Percentiles rank a stretch among this genome's conserved stretches.
Conservation (phyloP, 2,797 vertebrate species). For the Enteromius fasciolatus region DNA sequence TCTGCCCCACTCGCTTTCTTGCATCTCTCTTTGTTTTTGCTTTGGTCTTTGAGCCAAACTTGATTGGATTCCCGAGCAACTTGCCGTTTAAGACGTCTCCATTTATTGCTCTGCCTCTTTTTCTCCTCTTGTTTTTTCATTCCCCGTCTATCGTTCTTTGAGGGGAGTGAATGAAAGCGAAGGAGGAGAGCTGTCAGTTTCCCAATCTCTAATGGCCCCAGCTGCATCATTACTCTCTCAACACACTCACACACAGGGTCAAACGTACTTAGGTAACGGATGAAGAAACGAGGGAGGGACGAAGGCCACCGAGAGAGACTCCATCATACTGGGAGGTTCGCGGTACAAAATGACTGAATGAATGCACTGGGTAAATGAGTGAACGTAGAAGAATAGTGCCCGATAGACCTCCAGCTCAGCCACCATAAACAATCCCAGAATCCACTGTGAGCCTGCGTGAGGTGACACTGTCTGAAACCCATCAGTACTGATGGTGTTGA, state of each 20-base stretch:
- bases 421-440: constrained; percentile 20
- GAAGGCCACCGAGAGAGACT: constrained; percentile 43
- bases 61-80: constrained; percentile 62
- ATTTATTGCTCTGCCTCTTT: constrained; percentile 71
- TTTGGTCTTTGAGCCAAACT: constrained; percentile 54
- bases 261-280: constrained; percentile 59
- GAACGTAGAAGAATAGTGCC: constrained; percentile 50
- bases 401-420: neutral
- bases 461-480: constrained; percentile 37
- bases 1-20: constrained; percentile 38
- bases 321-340: constrained; percentile 59
- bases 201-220: constrained; percentile 73
- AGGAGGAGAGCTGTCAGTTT: constrained; percentile 74
- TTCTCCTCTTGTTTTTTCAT: constrained; percentile 66
- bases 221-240: constrained; percentile 73
- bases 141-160: constrained; percentile 71
- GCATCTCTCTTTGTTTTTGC: constrained; percentile 44
- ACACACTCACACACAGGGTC: constrained; percentile 69
- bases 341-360: constrained; percentile 63
- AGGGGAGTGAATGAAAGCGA: constrained; percentile 44
- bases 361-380: constrained; percentile 60
- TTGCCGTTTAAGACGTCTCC: constrained; percentile 74
- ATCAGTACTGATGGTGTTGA: constrained; percentile 43
- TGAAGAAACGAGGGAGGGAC: constrained; percentile 49
- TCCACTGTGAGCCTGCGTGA: constrained; percentile 47